Conservation (phyloP, 2,888 invertebrate genomes). For the Lycia hirtaria region DNA sequence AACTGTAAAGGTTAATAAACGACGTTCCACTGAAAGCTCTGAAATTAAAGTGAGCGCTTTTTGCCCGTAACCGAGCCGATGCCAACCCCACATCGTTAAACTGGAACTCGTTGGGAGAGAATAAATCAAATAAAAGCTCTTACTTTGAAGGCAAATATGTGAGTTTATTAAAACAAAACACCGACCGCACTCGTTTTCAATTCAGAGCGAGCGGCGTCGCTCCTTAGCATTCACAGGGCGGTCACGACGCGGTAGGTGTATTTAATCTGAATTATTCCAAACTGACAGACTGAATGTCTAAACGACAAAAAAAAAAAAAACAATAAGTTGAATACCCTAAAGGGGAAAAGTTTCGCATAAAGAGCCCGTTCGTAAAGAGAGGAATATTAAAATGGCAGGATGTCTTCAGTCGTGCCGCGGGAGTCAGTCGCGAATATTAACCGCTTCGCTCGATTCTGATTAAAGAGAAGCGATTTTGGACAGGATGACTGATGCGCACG, state of each 20-base stretch:
- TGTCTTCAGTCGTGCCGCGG: conserved; percentile 64
- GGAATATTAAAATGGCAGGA: conserved; percentile 75
- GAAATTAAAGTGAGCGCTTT: conserved; percentile 36
- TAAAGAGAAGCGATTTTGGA: conserved; percentile 77
- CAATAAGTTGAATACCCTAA: conserved; percentile 66
- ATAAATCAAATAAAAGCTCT: conserved; percentile 76
- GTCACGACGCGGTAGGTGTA: conserved; percentile 74
- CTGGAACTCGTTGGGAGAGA: conserved; percentile 40
- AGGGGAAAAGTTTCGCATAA: conserved; percentile 67
- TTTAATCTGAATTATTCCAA: conserved; percentile 81
- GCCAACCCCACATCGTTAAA: conserved; percentile 40
- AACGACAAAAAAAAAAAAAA: conserved; percentile 63
- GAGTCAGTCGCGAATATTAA: conserved; percentile 70
- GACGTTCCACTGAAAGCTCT: conserved; percentile 24
- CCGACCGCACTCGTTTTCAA: conserved; percentile 73
- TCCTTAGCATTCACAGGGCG: conserved; percentile 71
- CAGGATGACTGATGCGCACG: conserved; percentile 76
- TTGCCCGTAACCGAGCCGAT: conserved; percentile 31
- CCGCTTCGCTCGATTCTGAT: conserved; percentile 73
- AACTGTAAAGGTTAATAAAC: conserved; percentile 26
- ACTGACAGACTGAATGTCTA: conserved; percentile 78
- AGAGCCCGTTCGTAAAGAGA: conserved; percentile 63
- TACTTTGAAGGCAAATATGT: conserved; percentile 74
- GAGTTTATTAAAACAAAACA: conserved; percentile 80
- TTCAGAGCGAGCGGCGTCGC: conserved; percentile 66